Evolutionary conservation across 2,113 vertebrate species (phyloP), one percentile per base, ranked within the genome.

Genomic region (Microcebus murinus): DNA sequence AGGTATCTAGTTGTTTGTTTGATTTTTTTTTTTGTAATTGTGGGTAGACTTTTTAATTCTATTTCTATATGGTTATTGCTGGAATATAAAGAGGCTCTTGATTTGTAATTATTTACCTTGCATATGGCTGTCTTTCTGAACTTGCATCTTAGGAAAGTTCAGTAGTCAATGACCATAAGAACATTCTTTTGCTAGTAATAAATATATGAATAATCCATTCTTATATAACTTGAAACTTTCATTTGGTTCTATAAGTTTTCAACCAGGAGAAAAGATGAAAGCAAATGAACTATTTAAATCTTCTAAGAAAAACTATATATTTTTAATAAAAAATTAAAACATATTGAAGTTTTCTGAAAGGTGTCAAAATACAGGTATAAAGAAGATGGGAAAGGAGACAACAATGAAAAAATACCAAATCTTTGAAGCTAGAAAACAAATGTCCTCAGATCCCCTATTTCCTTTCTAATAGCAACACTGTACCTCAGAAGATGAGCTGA

Each of bases 271-370:
- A 90, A 92, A 81, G n/a, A 10, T 45, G 71, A 36, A 63, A 94
- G 29, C 70, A 29, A 79, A 82, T 34, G 20, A 94, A 61, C 17
- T 59, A 0, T 61, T 68, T 71, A n/a, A 91, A 59, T 4, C 6
- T 13, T 55, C 67, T 88, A 96, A 77, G 91, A 12, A 79, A 92
- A 77, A 48, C 55, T 13, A 93, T 63, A 50, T 13, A 71, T 86
- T 73, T 76, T 88, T 70, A 96, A 9, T 77, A 59, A 21, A 96
- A 95, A 82, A 57, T 27, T 27, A 21, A 94, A 97, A 70, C 48
- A 90, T 87, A 92, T 1, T 15, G 45, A 87, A 29, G 12, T 59
- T 91, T 82, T 45, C 29, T 13, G 27, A 91, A 59, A 14, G 5
- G 29, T 82, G 29, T 45, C 42, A 48, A 74, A 14, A 48, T 45